These are phyloP conservation scores for Oncorhynchus keta DNA, from an alignment of 2,113 vertebrate genomes.

Conservation along the genomic window DNA sequence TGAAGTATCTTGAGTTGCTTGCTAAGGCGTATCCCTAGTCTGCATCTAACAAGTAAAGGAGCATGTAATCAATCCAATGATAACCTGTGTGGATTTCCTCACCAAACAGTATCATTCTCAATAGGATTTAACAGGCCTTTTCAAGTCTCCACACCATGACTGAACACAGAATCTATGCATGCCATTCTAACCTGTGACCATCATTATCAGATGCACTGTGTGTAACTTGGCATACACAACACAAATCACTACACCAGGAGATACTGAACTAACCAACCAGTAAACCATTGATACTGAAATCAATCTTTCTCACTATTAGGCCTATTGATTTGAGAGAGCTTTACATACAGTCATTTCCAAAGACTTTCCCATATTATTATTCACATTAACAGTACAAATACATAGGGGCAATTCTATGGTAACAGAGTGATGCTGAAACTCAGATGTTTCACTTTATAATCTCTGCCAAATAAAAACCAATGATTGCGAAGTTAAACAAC, in stretches of 20 bases:
- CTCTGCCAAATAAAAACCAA: no score
- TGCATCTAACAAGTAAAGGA: not conserved
- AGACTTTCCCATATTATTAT: not conserved
- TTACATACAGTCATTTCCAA: no score
- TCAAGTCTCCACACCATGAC: conserved; percentile 14
- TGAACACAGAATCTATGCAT: conserved; percentile 1
- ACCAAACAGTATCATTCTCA: conserved; percentile 16
- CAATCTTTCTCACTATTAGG: no score
- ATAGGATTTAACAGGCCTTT: conserved; percentile 28
- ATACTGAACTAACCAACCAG: no score
- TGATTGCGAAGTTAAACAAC: no score
- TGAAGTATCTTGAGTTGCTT: conserved; percentile 30
- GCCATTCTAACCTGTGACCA: conserved; percentile 16
- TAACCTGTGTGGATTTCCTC: conserved; percentile 8
- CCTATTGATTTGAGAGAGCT: no score
- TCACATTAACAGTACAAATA: conserved; percentile 3
- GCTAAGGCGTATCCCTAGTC: conserved; percentile 4
- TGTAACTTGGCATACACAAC: not conserved
- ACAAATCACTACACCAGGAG: not conserved
- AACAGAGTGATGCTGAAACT: no score
- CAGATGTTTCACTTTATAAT: no score
- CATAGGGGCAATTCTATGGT: no score
- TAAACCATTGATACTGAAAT: no score
- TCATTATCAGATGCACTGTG: conserved; percentile 12
- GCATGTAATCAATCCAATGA: conserved; percentile 21